Evolutionary conservation across 2,888 invertebrate genomes (phyloP).

Genomic region (Herminia tarsipennalis): DNA sequence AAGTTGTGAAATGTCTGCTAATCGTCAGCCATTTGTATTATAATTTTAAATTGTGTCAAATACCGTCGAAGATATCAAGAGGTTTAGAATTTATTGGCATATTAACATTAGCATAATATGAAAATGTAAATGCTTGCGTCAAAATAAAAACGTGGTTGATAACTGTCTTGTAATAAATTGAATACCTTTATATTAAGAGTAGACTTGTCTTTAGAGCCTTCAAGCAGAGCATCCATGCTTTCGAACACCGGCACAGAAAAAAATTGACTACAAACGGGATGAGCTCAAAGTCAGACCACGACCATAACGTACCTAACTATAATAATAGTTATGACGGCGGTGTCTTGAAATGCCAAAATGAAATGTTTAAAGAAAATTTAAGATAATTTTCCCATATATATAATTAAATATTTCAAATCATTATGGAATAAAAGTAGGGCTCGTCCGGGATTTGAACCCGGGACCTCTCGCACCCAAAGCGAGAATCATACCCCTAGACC

Average conservation of each 20-base stretch:
- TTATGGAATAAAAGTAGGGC: constrained; percentile 61
- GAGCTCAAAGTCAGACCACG: too few species aligned
- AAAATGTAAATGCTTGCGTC: constrained; percentile 27
- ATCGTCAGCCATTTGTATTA: constrained; percentile 28
- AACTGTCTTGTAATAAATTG: constrained; percentile 11
- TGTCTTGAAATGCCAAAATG: too few species aligned
- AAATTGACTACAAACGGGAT: too few species aligned
- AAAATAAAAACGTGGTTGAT: constrained; percentile 18
- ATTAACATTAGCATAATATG: constrained; percentile 32
- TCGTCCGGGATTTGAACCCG: constrained; percentile 80
- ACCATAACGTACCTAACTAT: too few species aligned
- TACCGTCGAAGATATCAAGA: constrained; percentile 23
- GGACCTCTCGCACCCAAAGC: constrained; percentile 79
- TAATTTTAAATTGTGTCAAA: constrained; percentile 39
- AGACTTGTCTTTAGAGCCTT: too few species aligned
- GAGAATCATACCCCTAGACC: constrained; percentile 77
- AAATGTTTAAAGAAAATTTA: too few species aligned
- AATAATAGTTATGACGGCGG: too few species aligned
- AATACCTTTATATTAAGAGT: too few species aligned
- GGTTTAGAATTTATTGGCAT: constrained; percentile 31
- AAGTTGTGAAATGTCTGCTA: constrained; percentile 33
- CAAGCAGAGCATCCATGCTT: too few species aligned
- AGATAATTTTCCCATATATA: too few species aligned
- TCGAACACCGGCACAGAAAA: too few species aligned
- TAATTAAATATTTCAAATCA: too few species aligned